phyloP scores from a whole-genome alignment of 2,797 vertebrate genomes.

The Malurus splendens region DNA sequence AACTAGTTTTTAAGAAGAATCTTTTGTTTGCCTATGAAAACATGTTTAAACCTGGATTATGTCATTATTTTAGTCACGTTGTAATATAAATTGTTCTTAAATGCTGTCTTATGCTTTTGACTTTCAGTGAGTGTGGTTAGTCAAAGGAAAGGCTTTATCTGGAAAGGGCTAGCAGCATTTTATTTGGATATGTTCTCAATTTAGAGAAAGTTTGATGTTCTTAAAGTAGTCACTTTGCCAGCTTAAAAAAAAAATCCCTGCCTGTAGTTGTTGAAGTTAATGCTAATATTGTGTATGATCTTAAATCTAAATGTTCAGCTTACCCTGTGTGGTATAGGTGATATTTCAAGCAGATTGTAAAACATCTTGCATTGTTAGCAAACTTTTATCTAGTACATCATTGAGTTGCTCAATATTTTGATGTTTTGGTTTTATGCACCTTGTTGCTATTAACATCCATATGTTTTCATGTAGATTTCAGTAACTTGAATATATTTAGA shows the following conservation, averaged over 20 bases:
- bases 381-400: constrained; percentile 71
- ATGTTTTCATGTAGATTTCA: constrained; percentile 83
- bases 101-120: constrained; percentile 69
- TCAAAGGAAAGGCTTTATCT: constrained; percentile 67
- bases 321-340: constrained; percentile 74
- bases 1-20: constrained; percentile 87
- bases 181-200: constrained; percentile 70
- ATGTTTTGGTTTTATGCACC: constrained; percentile 84
- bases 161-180: constrained; percentile 70
- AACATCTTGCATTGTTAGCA: constrained; percentile 75
- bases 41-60: constrained; percentile 74
- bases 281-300: constrained; percentile 77
- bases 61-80: constrained; percentile 68
- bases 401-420: constrained; percentile 78
- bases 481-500: constrained; percentile 74
- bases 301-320: constrained; percentile 77
- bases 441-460: constrained; percentile 84
- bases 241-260: constrained; percentile 63
- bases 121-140: constrained; percentile 69
- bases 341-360: constrained; percentile 76
- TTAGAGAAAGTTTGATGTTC: constrained; percentile 70
- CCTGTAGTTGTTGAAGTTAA: constrained; percentile 76
- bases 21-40: constrained; percentile 79
- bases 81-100: constrained; percentile 68
- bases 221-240: constrained; percentile 70